Base-by-base conservation (phyloP, 2,113 vertebrate species). In the Ceuthmochares aereus region DNA sequence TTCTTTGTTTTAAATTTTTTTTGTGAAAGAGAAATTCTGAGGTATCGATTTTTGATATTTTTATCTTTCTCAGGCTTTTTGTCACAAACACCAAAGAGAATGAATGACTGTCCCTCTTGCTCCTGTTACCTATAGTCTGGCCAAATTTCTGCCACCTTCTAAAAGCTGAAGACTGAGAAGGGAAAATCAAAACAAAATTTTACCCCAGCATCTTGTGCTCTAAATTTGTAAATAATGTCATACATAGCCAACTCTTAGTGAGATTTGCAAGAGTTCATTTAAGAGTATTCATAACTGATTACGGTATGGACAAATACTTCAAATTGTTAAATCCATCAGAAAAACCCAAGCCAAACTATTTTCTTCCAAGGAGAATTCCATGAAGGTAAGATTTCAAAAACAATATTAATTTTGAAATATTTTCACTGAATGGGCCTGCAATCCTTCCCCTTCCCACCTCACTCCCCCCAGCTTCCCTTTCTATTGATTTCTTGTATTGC, bases 231-330 rank as follows among this genome's bases (percentile, higher is more conserved):
- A 62, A 37, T 47, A 20, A 16, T 2, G 11, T 55, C 30, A 16
- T 9, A 12, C 7, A 29, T 1, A 25, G 22, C 22, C 12, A 64
- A 14, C 1, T 9, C 42, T 37, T 34, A 22, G 4, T 6, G 26
- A 18, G 23, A 49, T 25, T 2, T 17, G 34, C 15, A 51, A n/a
- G 54, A 56, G 63, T 62, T 66, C 30, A 58, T 36, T 4, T 14
- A 40, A 40, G 74, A 45, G 9, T 30, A 47, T 68, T 73, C 29
- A 23, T 25, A 47, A 52, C 6, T 23, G 5, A 49, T 43, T 18
- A 21, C 30, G 16, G 12, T 4, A 54, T 7, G 16, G 27, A 32
- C 18, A 63, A 82, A 2, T n/a, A 27, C 8, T 62, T 62, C 45
- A 22, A 6, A 32, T 62, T 45, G 9, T 43, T 23, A 47, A 59